A percentile compares a stretch with the other conserved stretches of the same genome.
Conservation (phyloP, 1,140 invertebrate species). For the Zaprionus capensis region DNA sequence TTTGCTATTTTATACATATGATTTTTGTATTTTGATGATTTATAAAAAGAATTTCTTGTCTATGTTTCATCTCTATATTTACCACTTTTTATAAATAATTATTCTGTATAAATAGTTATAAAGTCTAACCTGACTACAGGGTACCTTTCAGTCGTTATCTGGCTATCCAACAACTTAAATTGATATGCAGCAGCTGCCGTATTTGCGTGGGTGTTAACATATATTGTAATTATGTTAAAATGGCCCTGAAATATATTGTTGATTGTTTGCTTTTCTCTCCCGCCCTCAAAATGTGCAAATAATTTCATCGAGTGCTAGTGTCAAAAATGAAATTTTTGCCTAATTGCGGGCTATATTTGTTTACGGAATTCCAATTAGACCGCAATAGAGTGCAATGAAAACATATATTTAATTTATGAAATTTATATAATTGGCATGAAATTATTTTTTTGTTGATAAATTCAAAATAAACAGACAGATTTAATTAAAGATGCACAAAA, state of each 20-base stretch:
- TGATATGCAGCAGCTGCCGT: conserved; percentile 40
- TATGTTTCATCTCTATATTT: no score
- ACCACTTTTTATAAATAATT: no score
- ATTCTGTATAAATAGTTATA: no score
- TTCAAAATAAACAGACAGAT: not conserved
- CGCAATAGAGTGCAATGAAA: conserved; percentile 1
- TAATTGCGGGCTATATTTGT: conserved; percentile 19
- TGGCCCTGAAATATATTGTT: conserved; percentile 54
- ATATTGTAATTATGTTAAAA: conserved; percentile 70
- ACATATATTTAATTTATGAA: not conserved
- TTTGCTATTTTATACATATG: not conserved
- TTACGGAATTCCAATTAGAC: conserved; percentile 9
- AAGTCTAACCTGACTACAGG: not conserved
- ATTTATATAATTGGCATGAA: not conserved
- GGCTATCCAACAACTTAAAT: conserved; percentile 43
- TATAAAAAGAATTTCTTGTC: no score
- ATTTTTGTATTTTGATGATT: not conserved
- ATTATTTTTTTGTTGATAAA: not conserved
- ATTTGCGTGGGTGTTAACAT: conserved; percentile 32
- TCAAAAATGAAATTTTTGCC: conserved; percentile 19
- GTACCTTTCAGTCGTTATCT: conserved; percentile 21
- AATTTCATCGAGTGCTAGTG: conserved; percentile 14
- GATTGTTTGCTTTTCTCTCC: conserved; percentile 35
- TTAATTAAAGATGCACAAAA: not conserved
- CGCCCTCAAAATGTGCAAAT: conserved; percentile 43